Evolutionary conservation across 1,140 invertebrate species (phyloP).

Genomic region (Aphelinus atriplicis): DNA sequence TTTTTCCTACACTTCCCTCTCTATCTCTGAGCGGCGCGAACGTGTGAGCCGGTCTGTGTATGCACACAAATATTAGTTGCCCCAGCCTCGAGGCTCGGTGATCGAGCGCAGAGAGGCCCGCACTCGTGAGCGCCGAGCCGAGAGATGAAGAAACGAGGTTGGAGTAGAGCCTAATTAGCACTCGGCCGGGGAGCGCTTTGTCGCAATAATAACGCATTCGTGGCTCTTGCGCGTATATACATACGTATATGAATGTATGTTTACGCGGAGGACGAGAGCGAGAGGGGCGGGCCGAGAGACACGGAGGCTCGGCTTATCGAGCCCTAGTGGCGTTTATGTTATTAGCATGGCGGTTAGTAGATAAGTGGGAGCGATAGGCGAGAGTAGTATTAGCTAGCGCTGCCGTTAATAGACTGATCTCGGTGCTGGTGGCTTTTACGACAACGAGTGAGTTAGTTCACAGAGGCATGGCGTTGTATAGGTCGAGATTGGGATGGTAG

Average conservation of each 20-base stretch:
- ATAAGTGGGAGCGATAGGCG: conserved; percentile 3
- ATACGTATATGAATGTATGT: background rate
- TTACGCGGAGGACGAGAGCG: too few relatives aligned
- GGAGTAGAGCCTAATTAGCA: conserved; percentile 10
- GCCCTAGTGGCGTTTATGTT: too few relatives aligned
- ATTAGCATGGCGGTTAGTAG: background rate
- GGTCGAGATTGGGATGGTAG: conserved; percentile 66
- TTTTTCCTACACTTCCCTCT: too few relatives aligned
- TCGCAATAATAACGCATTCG: too few relatives aligned
- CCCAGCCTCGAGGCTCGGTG: too few relatives aligned
- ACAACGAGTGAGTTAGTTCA: conserved; percentile 69
- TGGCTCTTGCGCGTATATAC: background rate
- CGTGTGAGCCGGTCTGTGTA: too few relatives aligned
- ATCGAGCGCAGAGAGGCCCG: background rate
- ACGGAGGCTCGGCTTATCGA: too few relatives aligned
- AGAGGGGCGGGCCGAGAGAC: too few relatives aligned
- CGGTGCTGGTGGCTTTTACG: conserved; percentile 3
- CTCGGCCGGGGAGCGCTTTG: background rate
- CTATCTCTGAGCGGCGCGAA: too few relatives aligned
- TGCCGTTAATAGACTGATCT: background rate
- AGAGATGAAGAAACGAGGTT: background rate
- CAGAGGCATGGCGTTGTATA: conserved; percentile 82
- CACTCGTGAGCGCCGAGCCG: background rate
- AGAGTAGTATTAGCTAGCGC: background rate
- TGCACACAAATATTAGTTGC: too few relatives aligned